These are phyloP conservation scores for Etheostoma nigrum DNA, from an alignment of 2,797 vertebrate species.

Conservation along the genomic window DNA sequence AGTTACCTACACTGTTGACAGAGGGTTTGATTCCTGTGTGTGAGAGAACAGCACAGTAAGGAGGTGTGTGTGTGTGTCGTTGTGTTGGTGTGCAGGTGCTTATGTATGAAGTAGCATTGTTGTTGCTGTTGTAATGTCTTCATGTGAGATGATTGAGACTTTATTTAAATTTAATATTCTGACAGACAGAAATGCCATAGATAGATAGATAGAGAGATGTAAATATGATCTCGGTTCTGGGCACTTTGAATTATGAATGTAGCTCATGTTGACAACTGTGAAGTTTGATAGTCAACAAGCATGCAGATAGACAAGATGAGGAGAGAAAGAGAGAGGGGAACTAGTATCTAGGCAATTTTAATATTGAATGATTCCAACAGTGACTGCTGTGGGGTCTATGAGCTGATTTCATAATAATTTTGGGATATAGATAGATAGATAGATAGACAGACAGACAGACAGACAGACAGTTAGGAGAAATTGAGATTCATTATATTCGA, in stretches of 20 bases:
- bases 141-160: slow-evolving; percentile 38
- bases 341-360: slow-evolving; percentile 26
- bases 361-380: slow-evolving; percentile 52
- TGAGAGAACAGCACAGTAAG: slow-evolving; percentile 6
- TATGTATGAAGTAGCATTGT: slow-evolving; percentile 10
- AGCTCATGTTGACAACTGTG: slow-evolving; percentile 26
- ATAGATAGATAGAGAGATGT: slow-evolving; percentile 7
- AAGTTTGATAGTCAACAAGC: slow-evolving; percentile 19
- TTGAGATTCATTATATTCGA: slow-evolving; percentile 6
- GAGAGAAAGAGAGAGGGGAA: slow-evolving; percentile 15
- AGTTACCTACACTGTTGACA: slow-evolving; percentile 46
- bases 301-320: slow-evolving; percentile 7
- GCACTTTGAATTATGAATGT: slow-evolving; percentile 30
- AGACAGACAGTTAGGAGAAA: background rate
- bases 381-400: slow-evolving; percentile 26
- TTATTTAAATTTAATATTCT: slow-evolving; percentile 20
- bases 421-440: background rate
- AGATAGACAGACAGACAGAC: background rate
- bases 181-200: slow-evolving; percentile 7
- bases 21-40: slow-evolving; percentile 26
- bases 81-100: background rate
- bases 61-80: slow-evolving; percentile 1
- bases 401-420: slow-evolving; percentile 29
- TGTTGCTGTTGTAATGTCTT: slow-evolving; percentile 33
- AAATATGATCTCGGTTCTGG: slow-evolving; percentile 17